Evolutionary conservation across 2,113 vertebrate genomes (phyloP), one percentile per base, ranked within the genome.

Genomic region (Phaethornis superciliosus): DNA sequence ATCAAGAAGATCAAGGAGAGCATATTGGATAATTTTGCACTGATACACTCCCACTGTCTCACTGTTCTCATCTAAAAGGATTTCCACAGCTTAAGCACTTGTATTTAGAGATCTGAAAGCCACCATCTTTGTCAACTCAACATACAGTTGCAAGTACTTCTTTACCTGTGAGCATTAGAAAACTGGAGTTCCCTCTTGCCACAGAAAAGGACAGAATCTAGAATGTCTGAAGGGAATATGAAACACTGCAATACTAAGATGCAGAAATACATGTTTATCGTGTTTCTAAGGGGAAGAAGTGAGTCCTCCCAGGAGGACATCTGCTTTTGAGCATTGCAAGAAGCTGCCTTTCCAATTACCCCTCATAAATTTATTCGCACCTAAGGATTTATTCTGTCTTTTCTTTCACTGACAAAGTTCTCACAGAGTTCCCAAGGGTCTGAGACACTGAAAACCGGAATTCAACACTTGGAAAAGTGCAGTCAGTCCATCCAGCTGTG

Each of bases 351-450:
- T 89, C 26, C 40, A 56, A 44, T 67, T 94, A 79, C 14, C 12
- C 52, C 27, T 87, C 78, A 59, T 78, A 81, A 87, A 95, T 91
- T 74, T 91, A 55, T 92, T 86, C 47, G 33, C 64, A 37, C 24
- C 74, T 62, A 33, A 84, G 52, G 56, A 87, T 96, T 94, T 90
- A 63, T 78, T 88, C 60, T 78, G 58, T 59, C 89, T 94, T 93
- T 91, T 14, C 7, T 82, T 93, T 86, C 65, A 68, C 64, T 51
- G 77, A 74, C 44, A 14, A 68, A n/a, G 58, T 89, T 84, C 81
- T 89, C 69, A 71, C 28, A 71, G 56, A 63, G 46, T 85, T 92
- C 76, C 67, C 79, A 65, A 80, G 55, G 63, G 37, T 10, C 44
- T 0, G 2, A 89, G 44, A 76, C 27, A 68, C 62, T 87, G 35